Base-by-base conservation (phyloP, 2,888 invertebrate genomes). In the Latheticus oryzae region DNA sequence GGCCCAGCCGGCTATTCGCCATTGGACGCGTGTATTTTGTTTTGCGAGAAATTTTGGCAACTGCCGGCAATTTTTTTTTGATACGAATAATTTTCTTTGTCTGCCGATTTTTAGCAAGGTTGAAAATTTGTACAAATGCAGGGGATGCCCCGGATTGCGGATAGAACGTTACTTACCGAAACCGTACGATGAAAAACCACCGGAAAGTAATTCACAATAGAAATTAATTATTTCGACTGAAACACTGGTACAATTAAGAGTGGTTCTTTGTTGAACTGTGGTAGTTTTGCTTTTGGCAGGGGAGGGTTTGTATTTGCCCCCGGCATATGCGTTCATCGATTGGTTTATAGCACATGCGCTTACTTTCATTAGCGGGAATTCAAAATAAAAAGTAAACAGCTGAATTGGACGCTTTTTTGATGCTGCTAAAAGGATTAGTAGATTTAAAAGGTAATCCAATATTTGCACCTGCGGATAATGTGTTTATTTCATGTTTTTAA, bases 21-120 rank as follows among this genome's bases (percentile, higher is more conserved):
- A 72, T 73, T 71, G 72, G 72, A 66, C 66, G 67, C 63, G 64
- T 67, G 67, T 64, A 68, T 68, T 71, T 72, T 72, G 68, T 73
- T 73, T 72, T 66, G 71, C 66, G 61, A 68, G 70, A 71, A 70
- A 68, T 69, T n/a, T 71, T 45, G 45, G 32, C 45, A 38, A 38
- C 38, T 38, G 35, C 35, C 35, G 38, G 38, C 38, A 13, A 35
- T 52, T 52, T 32, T 32, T 52, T 16, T 48, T 24, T n/a, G n/a
- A 48, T 17, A 32, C 30, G 26, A 26, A 37, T 15, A 37, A 50
- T 8, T 50, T 50, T 50, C 37, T 43, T 24, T 38, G 38, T 9
- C 17, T 32, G 9, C 9, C 50, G 7, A 38, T 38, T 50, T 28
- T n/a, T n/a, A 8, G 8, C 7, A 15, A 13, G 15, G 28, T 42